These are phyloP conservation scores for Aix galericulata DNA, from an alignment of 2,113 vertebrate genomes.

Conservation along the genomic window DNA sequence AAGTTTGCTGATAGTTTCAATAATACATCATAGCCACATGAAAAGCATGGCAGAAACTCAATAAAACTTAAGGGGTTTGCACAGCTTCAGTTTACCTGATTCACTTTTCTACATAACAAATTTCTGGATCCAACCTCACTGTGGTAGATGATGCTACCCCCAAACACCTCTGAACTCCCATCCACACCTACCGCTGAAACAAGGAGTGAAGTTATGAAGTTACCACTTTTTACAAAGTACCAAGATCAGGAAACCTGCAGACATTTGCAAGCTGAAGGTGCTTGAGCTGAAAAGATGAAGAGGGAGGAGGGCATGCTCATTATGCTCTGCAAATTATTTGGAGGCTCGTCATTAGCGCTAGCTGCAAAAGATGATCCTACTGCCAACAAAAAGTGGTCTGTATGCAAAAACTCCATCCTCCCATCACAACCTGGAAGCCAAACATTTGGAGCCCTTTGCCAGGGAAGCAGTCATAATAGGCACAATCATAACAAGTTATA, in stretches of 20 bases:
- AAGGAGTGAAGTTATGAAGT: neutral
- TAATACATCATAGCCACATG: neutral
- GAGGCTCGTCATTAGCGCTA: neutral
- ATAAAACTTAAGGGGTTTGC: neutral
- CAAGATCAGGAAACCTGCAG: neutral
- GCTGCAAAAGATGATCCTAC: neutral
- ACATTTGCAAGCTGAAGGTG: neutral
- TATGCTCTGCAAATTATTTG: neutral
- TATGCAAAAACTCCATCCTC: neutral
- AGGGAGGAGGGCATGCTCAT: neutral
- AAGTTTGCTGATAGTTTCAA: neutral
- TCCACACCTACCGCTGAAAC: neutral
- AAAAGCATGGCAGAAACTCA: neutral
- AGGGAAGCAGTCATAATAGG: neutral
- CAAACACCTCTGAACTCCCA: neutral
- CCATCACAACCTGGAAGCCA: neutral
- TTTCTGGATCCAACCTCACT: neutral
- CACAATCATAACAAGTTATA: neutral
- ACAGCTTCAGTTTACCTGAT: neutral
- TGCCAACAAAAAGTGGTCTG: neutral
- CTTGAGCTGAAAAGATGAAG: neutral
- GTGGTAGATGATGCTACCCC: fast-evolving
- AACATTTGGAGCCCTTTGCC: neutral
- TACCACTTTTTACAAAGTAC: neutral
- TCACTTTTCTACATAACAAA: neutral